Base-by-base conservation (phyloP, 2,797 vertebrate genomes). In the Novumbra hubbsi region DNA sequence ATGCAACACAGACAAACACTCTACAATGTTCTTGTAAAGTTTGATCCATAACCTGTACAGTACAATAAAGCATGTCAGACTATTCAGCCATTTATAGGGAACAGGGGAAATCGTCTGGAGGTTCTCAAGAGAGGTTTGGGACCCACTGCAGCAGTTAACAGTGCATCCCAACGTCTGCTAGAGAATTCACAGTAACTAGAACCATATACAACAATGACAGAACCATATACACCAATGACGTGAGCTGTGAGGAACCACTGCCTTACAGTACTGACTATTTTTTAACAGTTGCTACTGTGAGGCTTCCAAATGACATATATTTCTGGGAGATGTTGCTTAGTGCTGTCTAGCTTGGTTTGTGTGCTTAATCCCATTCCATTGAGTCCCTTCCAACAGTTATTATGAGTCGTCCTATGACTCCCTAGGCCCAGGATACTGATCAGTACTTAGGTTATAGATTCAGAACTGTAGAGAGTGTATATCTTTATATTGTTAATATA, bases 81-180 rank as follows among this genome's bases (percentile, higher is more conserved):
- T 5, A 34, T 34, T 34, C 32, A 34, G 32, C 32, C 32, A 2
- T 34, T 34, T 34, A 34, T 34, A 34, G 32, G 32, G 32, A 34
- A n/a, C n/a, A n/a, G n/a, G n/a, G n/a, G n/a, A n/a, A 7, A 45
- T 45, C 41, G 9, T 3, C 7, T 8, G 7, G 41, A 8, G 41
- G 41, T 45, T 45, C 41, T 12, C 41, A 45, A 8, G 41, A 45
- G 41, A 45, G 41, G 41, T 45, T 45, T 45, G 41, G 9, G 41
- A 45, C 3, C 41, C 41, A 45, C 41, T 45, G 41, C 11, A 45
- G 1, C 9, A 8, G 45, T 66, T 71, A 71, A 75, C 81, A 80
- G 82, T 70, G 76, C 68, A 76, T 82, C 86, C 85, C 74, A 62
- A 81, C 75, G 28, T 76, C 86, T 84, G 77, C 82, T 81, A 84